Base-by-base conservation (phyloP, 2,888 invertebrate species). In the Megalurothrips usitatus region DNA sequence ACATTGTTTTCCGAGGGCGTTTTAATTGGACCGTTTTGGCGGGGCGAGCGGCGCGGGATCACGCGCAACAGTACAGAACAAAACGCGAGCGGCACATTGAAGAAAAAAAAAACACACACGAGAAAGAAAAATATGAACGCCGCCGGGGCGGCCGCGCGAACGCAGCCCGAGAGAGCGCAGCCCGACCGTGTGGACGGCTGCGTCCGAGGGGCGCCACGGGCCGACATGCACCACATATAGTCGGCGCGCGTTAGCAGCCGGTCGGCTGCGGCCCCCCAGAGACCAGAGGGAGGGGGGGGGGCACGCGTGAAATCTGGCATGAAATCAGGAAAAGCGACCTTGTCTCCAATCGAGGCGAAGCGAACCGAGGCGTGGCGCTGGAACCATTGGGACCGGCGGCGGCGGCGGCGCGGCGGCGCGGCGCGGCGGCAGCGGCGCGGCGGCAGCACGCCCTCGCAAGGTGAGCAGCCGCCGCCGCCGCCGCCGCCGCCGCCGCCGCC, bases 311-410 rank as follows among this genome's bases (percentile, higher is more conserved):
- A 75, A 75, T 75, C 26, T 26, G 23, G 23, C 68, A 75, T 75
- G 68, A 75, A 75, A 26, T 75, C 68, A 26, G 68, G 68, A 23
- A 75, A 75, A 26, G 68, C 68, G 68, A 75, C 68, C 68, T 75
- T 75, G 68, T 26, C 68, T 75, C 68, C 11, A 26, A 75, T 75
- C 58, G 58, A 58, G 58, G 68, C 68, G 68, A 11, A 23, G 23
- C 68, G 68, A 23, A 23, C n/a, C 68, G 23, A 11, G 68, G 68
- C 68, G 63, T n/a, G n/a, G 63, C 68, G 26, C 58, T 19, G 58
- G 19, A 17, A 52, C 52, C 52, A 52, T 19, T 19, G 58, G 58
- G 58, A n/a, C 58, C 19, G 58, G 58, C 58, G 58, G 58, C n/a
- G 58, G 58, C 14, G 58, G 58, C 19, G 52, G 6, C 49, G 49